Base-by-base conservation (phyloP, 1,140 invertebrate species). In the Drosophila setifemur region DNA sequence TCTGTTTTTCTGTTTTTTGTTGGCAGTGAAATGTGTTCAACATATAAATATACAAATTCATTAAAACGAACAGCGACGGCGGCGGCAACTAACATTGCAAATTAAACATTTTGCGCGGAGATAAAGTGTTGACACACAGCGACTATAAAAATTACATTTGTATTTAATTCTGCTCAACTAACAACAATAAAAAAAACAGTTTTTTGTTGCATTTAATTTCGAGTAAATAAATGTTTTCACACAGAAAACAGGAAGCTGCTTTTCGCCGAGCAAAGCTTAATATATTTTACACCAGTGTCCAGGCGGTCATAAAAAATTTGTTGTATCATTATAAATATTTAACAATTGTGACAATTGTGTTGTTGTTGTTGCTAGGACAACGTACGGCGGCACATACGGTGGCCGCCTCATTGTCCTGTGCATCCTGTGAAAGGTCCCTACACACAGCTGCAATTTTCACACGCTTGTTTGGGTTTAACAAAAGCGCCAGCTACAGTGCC, bases 311-410 rank as follows among this genome's bases (percentile, higher is more conserved):
- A 79, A 74, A 83, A 83, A 67, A 28, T 11, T 25, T 47, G 44
- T 49, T 79, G 69, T 86, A 79, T 85, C 77, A 85, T 86, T 86
- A 86, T 85, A 85, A 79, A 85, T 85, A 79, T 85, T 85, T 85
- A 85, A 85, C 79, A 86, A 85, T 85, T 85, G 81, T 85, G 75
- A 86, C 79, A 86, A 85, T 85, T 79, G 81, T 79, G 74, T 75
- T 70, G 70, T 74, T 79, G 74, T 75, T 70, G 70, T 74, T 74
- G 58, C 64, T 61, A 52, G 71, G 66, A 73, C 61, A 73, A 57
- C 60, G 66, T 66, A 39, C 73, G 66, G 61, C 57, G 52, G 52
- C 53, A 55, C 50, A 60, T n/a, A n/a, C n/a, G n/a, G n/a, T n/a
- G n/a, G n/a, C 42, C 48, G 55, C 42, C 29, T 19, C 42, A 33